phyloP scores from a whole-genome alignment of 2,797 vertebrate species.

The Borostomias antarcticus region DNA sequence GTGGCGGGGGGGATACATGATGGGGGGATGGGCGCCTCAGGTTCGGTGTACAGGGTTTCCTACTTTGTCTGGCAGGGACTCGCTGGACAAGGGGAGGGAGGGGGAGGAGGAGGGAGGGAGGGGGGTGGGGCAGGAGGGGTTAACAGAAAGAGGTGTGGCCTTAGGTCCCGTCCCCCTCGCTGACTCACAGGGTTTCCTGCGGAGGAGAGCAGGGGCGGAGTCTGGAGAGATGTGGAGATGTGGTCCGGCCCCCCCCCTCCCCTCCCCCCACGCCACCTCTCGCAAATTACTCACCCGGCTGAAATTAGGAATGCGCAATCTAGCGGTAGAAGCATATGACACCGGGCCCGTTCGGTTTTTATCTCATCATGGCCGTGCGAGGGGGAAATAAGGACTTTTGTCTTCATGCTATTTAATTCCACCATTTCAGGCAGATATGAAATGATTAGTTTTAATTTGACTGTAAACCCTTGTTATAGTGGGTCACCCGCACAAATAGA shows the following conservation, averaged over 20 bases:
- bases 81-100: slow-evolving; percentile 72
- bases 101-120: slow-evolving; percentile 49
- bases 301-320: slow-evolving; percentile 71
- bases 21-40: slow-evolving; percentile 79
- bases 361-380: background rate
- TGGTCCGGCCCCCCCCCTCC: slow-evolving; percentile 30
- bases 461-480: background rate
- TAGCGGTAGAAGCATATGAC: slow-evolving; percentile 42
- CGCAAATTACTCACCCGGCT: slow-evolving; percentile 64
- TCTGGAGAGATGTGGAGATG: slow-evolving; percentile 57
- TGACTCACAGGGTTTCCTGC: slow-evolving; percentile 80
- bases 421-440: background rate
- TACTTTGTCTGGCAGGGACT: slow-evolving; percentile 81
- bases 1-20: too few relatives aligned
- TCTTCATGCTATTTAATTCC: background rate
- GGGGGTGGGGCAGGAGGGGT: slow-evolving; percentile 67
- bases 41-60: slow-evolving; percentile 82
- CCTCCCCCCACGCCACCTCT: slow-evolving; percentile 29
- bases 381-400: too few relatives aligned
- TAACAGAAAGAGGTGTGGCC: slow-evolving; percentile 78
- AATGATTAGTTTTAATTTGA: background rate
- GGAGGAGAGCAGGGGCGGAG: slow-evolving; percentile 74
- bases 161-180: slow-evolving; percentile 70
- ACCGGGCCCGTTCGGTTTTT: background rate
- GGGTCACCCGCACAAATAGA: background rate